Percentiles rank a stretch among this genome's conserved stretches.
Evolutionary conservation across 2,797 vertebrate genomes (phyloP).

Genomic region (Lophotriccus pileatus): DNA sequence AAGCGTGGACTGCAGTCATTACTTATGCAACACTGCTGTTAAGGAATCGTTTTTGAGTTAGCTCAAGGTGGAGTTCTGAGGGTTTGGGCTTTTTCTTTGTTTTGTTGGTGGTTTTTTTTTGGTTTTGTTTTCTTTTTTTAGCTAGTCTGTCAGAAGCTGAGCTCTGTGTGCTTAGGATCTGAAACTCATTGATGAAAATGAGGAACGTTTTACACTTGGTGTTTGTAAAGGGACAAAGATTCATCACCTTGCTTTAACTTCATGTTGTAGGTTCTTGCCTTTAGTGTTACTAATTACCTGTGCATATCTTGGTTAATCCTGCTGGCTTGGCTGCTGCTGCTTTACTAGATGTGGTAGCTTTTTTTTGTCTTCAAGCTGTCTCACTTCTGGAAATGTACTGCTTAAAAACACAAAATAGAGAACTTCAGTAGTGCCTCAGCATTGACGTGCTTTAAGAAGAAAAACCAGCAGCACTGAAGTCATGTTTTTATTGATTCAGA

Average conservation of each 20-base stretch:
- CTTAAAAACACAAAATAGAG: background rate
- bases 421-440: background rate
- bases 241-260: background rate
- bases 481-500: fast-evolving
- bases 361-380: background rate
- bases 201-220: background rate
- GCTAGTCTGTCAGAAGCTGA: background rate
- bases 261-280: background rate
- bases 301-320: background rate
- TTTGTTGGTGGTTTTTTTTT: no score
- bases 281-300: background rate
- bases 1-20: fast-evolving
- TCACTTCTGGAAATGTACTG: background rate
- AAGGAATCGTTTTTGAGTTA: background rate
- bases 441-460: fast-evolving
- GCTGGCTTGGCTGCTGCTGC: constrained; percentile 6
- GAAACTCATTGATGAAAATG: background rate
- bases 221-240: background rate
- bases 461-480: background rate
- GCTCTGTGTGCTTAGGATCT: background rate
- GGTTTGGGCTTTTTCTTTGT: background rate
- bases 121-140: background rate
- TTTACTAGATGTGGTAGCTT: background rate
- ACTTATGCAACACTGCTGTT: background rate
- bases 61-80: background rate